phyloP scores from a whole-genome alignment of 2,797 vertebrate genomes.

The Enteromius thamalakanensis region DNA sequence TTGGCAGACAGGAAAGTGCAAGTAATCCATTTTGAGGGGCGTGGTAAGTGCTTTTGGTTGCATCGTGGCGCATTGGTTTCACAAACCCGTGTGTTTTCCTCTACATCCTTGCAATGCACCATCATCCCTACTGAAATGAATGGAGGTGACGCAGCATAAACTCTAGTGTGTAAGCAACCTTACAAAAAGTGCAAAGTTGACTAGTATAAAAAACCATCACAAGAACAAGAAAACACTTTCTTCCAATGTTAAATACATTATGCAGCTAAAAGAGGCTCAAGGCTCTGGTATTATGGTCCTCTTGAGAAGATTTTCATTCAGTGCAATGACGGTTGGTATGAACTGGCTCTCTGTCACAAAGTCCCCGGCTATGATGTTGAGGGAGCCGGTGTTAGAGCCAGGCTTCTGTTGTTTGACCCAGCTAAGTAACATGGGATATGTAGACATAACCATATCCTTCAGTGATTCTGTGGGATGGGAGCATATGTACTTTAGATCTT shows the following conservation, averaged over 20 bases:
- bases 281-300: conserved; percentile 60
- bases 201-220: conserved; percentile 57
- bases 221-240: conserved; percentile 59
- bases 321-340: conserved; percentile 81
- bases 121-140: background rate
- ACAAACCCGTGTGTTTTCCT: background rate
- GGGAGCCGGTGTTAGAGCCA: conserved; percentile 72
- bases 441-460: conserved; percentile 83
- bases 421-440: conserved; percentile 79
- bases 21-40: background rate
- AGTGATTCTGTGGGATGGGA: conserved; percentile 84
- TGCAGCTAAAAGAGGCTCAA: conserved; percentile 29
- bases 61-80: background rate
- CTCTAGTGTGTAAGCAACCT: conserved; percentile 26
- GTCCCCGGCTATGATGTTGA: conserved; percentile 93
- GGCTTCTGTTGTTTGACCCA: conserved; percentile 88
- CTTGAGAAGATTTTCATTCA: conserved; percentile 84
- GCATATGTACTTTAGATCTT: conserved; percentile 85
- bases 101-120: background rate
- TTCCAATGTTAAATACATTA: conserved; percentile 60
- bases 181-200: conserved; percentile 62
- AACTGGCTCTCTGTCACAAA: conserved; percentile 84
- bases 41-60: conserved; percentile 14
- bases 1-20: background rate
- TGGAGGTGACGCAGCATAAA: conserved; percentile 8